Conservation (phyloP, 1,140 invertebrate genomes). For the Hormaphis cornu region DNA sequence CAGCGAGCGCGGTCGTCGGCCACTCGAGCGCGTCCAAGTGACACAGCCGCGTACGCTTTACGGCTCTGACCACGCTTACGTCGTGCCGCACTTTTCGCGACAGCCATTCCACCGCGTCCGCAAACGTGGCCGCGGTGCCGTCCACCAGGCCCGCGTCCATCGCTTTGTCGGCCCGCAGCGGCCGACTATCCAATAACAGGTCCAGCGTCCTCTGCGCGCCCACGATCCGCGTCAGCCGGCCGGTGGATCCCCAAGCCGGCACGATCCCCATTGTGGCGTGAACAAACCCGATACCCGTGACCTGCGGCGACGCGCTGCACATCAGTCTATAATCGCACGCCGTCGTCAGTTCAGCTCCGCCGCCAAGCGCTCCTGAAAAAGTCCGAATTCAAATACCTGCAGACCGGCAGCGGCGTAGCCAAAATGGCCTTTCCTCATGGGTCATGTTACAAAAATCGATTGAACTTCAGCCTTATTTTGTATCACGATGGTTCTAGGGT, state of each 20-base stretch:
- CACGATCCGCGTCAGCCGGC: constrained; percentile 44
- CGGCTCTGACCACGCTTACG: constrained; percentile 40
- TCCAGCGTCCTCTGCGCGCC: constrained; percentile 45
- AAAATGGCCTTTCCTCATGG: too few species aligned
- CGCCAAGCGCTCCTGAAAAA: constrained; percentile 46
- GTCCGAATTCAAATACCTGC: too few species aligned
- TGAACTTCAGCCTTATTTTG: too few species aligned
- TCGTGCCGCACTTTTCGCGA: constrained; percentile 38
- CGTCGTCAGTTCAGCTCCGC: constrained; percentile 51
- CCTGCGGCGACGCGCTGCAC: constrained; percentile 37
- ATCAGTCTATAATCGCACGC: constrained; percentile 51
- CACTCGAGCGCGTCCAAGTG: constrained; percentile 34
- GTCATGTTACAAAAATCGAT: too few species aligned
- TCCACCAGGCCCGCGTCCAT: constrained; percentile 42
- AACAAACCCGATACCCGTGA: constrained; percentile 48
- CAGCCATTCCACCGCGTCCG: constrained; percentile 42
- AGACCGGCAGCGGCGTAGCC: too few species aligned
- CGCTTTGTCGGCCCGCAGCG: constrained; percentile 43
- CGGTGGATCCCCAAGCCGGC: constrained; percentile 51
- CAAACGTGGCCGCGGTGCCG: constrained; percentile 35
- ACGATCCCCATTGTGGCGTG: constrained; percentile 50
- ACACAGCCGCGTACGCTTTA: constrained; percentile 41
- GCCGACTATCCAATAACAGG: constrained; percentile 43
- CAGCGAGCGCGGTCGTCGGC: constrained; percentile 35
- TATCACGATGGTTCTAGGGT: too few species aligned